Base-by-base conservation (phyloP, 2,797 vertebrate species). In the Coracias cyanogaster region DNA sequence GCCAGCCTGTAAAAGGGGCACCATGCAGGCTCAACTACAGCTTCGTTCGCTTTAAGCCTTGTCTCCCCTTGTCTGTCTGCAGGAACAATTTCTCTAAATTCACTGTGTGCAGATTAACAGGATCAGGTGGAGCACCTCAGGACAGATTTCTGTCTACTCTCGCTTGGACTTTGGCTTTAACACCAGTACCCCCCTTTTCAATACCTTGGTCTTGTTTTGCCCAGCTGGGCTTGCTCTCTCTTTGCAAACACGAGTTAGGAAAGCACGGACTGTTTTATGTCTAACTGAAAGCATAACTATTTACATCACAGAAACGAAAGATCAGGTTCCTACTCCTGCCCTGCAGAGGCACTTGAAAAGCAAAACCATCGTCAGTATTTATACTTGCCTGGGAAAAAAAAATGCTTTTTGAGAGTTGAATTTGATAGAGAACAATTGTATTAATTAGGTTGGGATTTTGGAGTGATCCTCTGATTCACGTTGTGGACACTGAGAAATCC, bases 1-100 rank as follows among this genome's bases (percentile, higher is more conserved):
- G 61, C 13, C 49, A 26, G 87, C 12, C 72, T 62, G n/a, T 26
- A 48, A 48, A 69, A 90, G 31, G 28, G 22, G 12, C 79, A 82
- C 17, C 17, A 1, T 2, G 28, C 25, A 2, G 1, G 4, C 3
- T 58, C 21, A n/a, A 6, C 33, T 22, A 1, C 9, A 11, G 33
- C 18, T 89, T 43, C 1, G 5, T 81, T 69, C 0, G 1, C 41
- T 29, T 67, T 22, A 28, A 64, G 21, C 4, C 2, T 17, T 9
- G 4, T 3, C 3, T 70, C 83, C 46, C 45, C 1, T 0, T 10
- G 14, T n/a, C 62, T 81, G 25, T 5, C 37, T n/a, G 58, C 37
- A 35, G 61, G 12, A 73, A 1, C 7, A 8, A 4, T 31, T 77
- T 67, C 5, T 65, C 21, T 41, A 70, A 25, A 15, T 57, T 55